Evolutionary conservation across 1,140 invertebrate species (phyloP).

Genomic region (Temnothorax longispinosus): DNA sequence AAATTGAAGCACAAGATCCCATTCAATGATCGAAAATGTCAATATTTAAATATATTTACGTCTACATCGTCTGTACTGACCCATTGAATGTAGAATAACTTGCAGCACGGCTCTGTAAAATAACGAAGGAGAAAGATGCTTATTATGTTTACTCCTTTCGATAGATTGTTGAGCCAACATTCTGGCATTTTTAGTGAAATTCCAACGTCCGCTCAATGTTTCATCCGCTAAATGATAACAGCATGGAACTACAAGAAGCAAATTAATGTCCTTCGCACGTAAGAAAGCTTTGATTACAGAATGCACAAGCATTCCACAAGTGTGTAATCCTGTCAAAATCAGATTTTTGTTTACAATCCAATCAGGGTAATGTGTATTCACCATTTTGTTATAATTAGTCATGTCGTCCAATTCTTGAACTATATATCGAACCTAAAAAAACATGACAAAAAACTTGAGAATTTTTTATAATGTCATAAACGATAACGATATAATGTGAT

Average conservation of each 20-base stretch:
- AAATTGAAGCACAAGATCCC: neutral
- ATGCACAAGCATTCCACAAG: slow-evolving; percentile 94
- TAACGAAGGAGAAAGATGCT: slow-evolving; percentile 88
- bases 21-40: neutral
- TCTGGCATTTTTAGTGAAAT: slow-evolving; percentile 91
- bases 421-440: slow-evolving; percentile 77
- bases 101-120: slow-evolving; percentile 92
- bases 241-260: slow-evolving; percentile 94
- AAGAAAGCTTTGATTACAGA: slow-evolving; percentile 91
- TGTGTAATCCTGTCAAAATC: slow-evolving; percentile 93
- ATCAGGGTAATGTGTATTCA: slow-evolving; percentile 84
- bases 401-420: slow-evolving; percentile 80
- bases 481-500: neutral
- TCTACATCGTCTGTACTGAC: slow-evolving; percentile 65
- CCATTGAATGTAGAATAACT: slow-evolving; percentile 85
- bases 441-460: slow-evolving; percentile 39
- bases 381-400: slow-evolving; percentile 85
- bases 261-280: slow-evolving; percentile 86
- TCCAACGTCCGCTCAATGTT: slow-evolving; percentile 84
- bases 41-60: slow-evolving; percentile 58
- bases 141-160: slow-evolving; percentile 87
- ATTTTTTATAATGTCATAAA: neutral
- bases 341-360: slow-evolving; percentile 79
- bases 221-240: slow-evolving; percentile 95
- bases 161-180: slow-evolving; percentile 94